Evolutionary conservation across 2,797 vertebrate species (phyloP).

Genomic region (Malurus leucopterus): DNA sequence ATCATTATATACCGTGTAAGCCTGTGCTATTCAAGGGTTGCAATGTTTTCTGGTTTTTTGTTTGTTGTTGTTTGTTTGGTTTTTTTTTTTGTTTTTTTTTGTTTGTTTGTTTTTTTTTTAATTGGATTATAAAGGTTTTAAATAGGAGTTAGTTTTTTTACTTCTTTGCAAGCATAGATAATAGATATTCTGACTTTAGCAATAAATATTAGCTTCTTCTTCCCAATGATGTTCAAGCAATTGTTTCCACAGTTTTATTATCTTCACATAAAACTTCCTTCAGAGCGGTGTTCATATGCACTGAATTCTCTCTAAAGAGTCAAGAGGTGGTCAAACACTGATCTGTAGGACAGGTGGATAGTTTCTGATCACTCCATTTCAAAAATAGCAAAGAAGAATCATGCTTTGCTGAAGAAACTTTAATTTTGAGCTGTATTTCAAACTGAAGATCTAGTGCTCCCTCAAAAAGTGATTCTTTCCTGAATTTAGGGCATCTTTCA

Average conservation of each 20-base stretch:
- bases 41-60: too few relatives aligned
- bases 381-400: not conserved
- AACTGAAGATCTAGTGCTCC: not conserved
- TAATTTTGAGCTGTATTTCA: not conserved
- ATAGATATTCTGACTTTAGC: not conserved
- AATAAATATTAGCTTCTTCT: not conserved
- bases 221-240: not conserved
- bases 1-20: not conserved
- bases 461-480: not conserved
- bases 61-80: too few relatives aligned
- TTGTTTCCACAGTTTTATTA: not conserved
- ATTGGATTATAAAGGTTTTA: not conserved
- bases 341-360: rapidly evolving
- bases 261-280: not conserved
- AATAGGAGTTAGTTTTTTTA: not conserved
- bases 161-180: not conserved
- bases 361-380: not conserved
- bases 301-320: not conserved
- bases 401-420: not conserved
- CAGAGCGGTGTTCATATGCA: not conserved
- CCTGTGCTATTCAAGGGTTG: not conserved
- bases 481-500: not conserved
- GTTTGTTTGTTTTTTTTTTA: too few relatives aligned
- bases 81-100: too few relatives aligned
- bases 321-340: not conserved